Evolutionary conservation across 2,113 vertebrate genomes (phyloP).

Genomic region (Rhynchomys soricoides): DNA sequence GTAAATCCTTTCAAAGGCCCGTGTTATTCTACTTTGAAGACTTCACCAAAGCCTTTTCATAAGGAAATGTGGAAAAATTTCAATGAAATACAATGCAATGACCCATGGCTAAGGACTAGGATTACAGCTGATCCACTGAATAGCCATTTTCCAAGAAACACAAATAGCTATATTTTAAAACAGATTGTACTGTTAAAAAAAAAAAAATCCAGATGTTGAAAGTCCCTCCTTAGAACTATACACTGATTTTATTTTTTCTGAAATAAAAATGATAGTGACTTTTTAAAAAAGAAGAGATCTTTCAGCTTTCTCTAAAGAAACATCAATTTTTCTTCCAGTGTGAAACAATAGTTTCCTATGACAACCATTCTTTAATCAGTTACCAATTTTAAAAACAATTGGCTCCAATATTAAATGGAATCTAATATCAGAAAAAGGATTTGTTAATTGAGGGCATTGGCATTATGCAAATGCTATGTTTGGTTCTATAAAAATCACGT

Average conservation of each 20-base stretch:
- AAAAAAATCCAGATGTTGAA: not conserved
- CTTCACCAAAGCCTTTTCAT: not conserved
- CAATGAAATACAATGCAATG: not conserved
- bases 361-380: not conserved
- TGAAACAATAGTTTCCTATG: not conserved
- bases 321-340: not conserved
- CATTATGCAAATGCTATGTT: not conserved
- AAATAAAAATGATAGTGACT: not conserved
- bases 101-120: not conserved
- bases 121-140: not conserved
- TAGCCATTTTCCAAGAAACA: not conserved
- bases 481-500: not conserved
- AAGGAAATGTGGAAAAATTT: not conserved
- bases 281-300: not conserved
- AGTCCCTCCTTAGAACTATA: not conserved
- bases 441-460: not conserved
- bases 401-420: not conserved
- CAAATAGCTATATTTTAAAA: not conserved
- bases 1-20: not conserved
- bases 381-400: not conserved
- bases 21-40: not conserved
- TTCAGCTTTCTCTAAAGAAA: slow-evolving; percentile 33
- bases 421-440: not conserved
- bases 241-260: not conserved
- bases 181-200: not conserved